Evolutionary conservation across 2,113 vertebrate genomes (phyloP).

Genomic region (Lontra canadensis): DNA sequence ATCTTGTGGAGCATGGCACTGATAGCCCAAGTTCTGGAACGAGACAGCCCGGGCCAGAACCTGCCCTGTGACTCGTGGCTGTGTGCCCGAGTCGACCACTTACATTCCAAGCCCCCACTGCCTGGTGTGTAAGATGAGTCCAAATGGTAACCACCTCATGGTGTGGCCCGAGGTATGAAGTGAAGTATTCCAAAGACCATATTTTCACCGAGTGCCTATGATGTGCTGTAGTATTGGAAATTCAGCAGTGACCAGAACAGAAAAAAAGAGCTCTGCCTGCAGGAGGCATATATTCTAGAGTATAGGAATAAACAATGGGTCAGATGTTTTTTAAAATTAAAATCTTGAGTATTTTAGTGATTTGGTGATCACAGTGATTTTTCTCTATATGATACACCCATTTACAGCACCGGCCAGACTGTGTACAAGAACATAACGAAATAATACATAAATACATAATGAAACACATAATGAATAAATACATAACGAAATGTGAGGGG

Average conservation of each 20-base stretch:
- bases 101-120: background rate
- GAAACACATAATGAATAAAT: conserved; percentile 74
- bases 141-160: background rate
- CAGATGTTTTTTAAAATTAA: background rate
- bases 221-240: background rate
- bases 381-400: conserved; percentile 88
- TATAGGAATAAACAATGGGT: background rate
- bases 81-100: background rate
- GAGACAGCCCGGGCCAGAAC: background rate
- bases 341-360: background rate
- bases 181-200: background rate
- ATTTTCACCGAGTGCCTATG: background rate
- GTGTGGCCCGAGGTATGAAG: background rate
- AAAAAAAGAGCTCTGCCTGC: background rate
- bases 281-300: background rate
- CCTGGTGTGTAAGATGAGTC: background rate
- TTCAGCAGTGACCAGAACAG: background rate
- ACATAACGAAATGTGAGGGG: conserved; percentile 85
- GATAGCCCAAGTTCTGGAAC: background rate
- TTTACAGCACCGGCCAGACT: conserved; percentile 87
- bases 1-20: background rate
- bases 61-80: no score
- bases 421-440: conserved; percentile 82
- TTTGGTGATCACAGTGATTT: background rate
- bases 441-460: conserved; percentile 86